Percentiles rank a stretch among this genome's conserved stretches.
Conservation (phyloP, 1,140 invertebrate genomes). For the Oryzaephilus surinamensis region DNA sequence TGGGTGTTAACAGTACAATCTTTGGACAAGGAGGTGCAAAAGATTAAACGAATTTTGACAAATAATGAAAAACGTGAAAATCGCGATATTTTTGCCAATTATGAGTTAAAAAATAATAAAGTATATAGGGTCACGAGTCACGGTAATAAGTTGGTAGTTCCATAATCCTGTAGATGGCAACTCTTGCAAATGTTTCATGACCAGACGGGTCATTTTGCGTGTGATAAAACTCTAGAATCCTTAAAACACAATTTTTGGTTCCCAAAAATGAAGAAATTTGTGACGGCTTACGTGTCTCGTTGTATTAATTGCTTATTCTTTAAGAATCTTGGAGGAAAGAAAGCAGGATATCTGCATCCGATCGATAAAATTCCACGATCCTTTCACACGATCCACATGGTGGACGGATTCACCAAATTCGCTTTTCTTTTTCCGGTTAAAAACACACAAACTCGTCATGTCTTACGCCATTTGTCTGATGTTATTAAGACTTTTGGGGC, state of each 20-base stretch:
- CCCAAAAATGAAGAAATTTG: conserved; percentile 6
- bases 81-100: conserved; percentile 1
- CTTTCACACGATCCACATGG: conserved; percentile 6
- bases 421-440: conserved; percentile 16
- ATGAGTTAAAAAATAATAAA: conserved; percentile 6
- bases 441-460: conserved; percentile 17
- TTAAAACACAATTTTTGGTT: conserved; percentile 12
- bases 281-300: conserved; percentile 6
- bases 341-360: conserved; percentile 6
- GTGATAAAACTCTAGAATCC: not conserved
- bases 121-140: conserved; percentile 4
- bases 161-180: conserved; percentile 1
- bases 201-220: conserved; percentile 7
- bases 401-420: conserved; percentile 15
- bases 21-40: not conserved
- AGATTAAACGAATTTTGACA: not conserved
- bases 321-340: conserved; percentile 1
- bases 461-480: conserved; percentile 9
- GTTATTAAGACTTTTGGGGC: conserved; percentile 16
- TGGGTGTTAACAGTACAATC: conserved; percentile 7
- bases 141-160: conserved; percentile 3
- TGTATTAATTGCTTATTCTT: conserved; percentile 10
- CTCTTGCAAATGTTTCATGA: conserved; percentile 10
- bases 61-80: conserved; percentile 3
- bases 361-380: conserved; percentile 8